Percentiles rank a stretch among this genome's conserved stretches.
Evolutionary conservation across 1,140 invertebrate species (phyloP).

Genomic region (Meloidogyne floridensis): DNA sequence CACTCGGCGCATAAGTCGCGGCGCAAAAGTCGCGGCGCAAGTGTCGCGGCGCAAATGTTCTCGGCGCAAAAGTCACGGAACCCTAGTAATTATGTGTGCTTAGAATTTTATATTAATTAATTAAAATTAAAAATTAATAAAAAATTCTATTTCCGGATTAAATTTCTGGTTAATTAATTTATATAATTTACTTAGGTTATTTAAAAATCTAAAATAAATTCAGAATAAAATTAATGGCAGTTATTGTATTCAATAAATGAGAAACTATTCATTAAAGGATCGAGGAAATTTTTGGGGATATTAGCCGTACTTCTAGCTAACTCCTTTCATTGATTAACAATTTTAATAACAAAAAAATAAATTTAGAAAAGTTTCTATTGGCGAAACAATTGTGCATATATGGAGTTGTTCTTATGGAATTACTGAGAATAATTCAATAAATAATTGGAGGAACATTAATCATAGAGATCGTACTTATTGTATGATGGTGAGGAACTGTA

Average conservation of each 20-base stretch:
- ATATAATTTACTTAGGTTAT: too few species aligned
- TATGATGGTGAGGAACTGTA: conserved; percentile 60
- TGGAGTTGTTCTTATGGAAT: conserved; percentile 49
- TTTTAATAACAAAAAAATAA: conserved; percentile 1
- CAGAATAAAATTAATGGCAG: too few species aligned
- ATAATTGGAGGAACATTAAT: conserved; percentile 9
- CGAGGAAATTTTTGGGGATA: not conserved
- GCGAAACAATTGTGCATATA: conserved; percentile 51
- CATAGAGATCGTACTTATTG: conserved; percentile 39
- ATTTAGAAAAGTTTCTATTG: conserved; percentile 46
- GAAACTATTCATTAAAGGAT: not conserved
- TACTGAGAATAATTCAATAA: not conserved
- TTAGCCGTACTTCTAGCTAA: too few species aligned
- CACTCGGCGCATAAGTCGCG: too few species aligned
- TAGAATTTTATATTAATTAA: conserved; percentile 11
- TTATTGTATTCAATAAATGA: too few species aligned
- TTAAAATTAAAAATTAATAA: not conserved
- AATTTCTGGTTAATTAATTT: too few species aligned
- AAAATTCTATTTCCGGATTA: too few species aligned
- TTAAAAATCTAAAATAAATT: too few species aligned
- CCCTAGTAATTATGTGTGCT: not conserved
- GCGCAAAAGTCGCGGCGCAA: too few species aligned
- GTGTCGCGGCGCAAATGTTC: too few species aligned
- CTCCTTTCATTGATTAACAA: too few species aligned
- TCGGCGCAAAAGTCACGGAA: too few species aligned